Percentiles rank a stretch among this genome's conserved stretches.
phyloP scores from a whole-genome alignment of 2,113 vertebrate species.

The Pseudonaja textilis region DNA sequence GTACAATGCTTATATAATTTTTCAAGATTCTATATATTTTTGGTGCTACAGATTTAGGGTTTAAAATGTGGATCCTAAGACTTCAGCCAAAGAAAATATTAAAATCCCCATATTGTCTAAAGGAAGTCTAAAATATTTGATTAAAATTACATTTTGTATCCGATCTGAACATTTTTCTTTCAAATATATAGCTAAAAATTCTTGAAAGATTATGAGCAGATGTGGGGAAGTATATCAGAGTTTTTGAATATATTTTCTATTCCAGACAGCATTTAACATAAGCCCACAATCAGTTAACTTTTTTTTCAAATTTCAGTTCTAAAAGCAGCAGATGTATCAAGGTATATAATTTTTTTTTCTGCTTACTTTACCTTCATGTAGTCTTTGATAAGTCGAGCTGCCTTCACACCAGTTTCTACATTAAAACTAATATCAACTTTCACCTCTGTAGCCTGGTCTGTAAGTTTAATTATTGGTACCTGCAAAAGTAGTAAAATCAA shows the following conservation, averaged over 20 bases:
- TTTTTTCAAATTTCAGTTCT: background rate
- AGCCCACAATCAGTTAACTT: background rate
- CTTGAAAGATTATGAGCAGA: background rate
- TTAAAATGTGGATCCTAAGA: background rate
- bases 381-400: conserved; percentile 93
- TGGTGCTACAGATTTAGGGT: background rate
- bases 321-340: background rate
- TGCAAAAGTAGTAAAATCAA: conserved; percentile 57
- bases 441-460: conserved; percentile 95
- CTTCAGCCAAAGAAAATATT: background rate
- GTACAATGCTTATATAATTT: background rate
- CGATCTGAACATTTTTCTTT: background rate
- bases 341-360: background rate
- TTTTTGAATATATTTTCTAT: background rate
- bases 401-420: conserved; percentile 95
- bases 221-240: background rate
- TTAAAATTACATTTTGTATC: background rate
- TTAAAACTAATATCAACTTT: conserved; percentile 99
- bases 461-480: conserved; percentile 99
- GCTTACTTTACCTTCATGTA: conserved; percentile 85
- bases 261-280: background rate
- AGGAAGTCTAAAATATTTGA: background rate
- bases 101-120: background rate
- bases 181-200: background rate
- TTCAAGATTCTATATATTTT: background rate